Evolutionary conservation across 2,888 invertebrate species (phyloP).

Genomic region (Galeopsomyia nigrocyanea): DNA sequence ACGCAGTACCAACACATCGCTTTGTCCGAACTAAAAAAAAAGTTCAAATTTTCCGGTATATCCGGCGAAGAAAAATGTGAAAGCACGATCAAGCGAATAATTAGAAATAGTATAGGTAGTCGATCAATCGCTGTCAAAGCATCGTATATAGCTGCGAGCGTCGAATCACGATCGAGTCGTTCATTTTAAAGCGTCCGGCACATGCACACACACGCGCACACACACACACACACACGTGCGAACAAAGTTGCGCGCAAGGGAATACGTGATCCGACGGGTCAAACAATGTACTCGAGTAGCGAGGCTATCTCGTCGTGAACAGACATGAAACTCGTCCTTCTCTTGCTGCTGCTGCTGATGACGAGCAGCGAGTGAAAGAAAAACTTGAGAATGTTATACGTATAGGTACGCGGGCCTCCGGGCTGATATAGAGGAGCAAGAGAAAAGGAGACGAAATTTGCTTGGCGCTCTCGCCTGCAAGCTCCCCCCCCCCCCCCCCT

Average conservation of each 20-base stretch:
- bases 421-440: no score
- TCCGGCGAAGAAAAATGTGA: not conserved
- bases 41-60: not conserved
- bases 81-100: conserved; percentile 24
- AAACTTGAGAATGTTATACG: no score
- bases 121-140: conserved; percentile 27
- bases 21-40: no score
- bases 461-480: no score
- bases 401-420: no score
- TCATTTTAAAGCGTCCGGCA: conserved; percentile 34
- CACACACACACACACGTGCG: not conserved
- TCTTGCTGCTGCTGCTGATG: no score
- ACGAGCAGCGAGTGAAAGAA: no score
- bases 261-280: no score
- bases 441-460: no score
- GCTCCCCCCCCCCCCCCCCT: no score
- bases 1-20: no score
- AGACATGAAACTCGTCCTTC: conserved; percentile 6
- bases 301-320: conserved; percentile 28
- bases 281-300: not conserved
- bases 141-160: not conserved
- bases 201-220: conserved; percentile 5
- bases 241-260: no score
- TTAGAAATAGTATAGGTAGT: conserved; percentile 32
- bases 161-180: conserved; percentile 39